Percentiles rank a stretch among this genome's conserved stretches.
These are phyloP conservation scores for Tetragnatha montana DNA, from an alignment of 2,888 invertebrate species.

Conservation along the genomic window DNA sequence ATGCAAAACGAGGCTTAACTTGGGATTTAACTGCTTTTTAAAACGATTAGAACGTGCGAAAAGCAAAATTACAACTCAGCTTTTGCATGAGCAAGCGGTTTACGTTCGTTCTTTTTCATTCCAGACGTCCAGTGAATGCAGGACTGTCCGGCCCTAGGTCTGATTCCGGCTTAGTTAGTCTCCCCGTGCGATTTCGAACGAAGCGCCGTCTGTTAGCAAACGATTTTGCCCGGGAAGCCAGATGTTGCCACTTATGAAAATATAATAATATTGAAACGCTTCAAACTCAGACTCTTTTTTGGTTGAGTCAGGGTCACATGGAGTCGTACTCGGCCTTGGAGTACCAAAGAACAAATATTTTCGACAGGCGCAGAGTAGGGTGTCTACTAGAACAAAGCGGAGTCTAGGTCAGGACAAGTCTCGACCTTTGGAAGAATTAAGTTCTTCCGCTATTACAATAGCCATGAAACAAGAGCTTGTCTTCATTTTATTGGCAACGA, in stretches of 20 bases:
- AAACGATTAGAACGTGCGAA: neutral
- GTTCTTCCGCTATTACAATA: neutral
- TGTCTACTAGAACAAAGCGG: neutral
- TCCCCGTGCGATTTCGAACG: neutral
- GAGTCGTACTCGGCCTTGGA: neutral
- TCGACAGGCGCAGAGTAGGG: neutral
- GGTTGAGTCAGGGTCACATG: constrained; percentile 11
- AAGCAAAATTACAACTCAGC: constrained; percentile 4
- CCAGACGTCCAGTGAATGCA: neutral
- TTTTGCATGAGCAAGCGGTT: constrained; percentile 12
- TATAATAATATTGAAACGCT: neutral
- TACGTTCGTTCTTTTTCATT: neutral
- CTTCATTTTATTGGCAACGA: neutral
- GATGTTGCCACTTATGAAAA: neutral
- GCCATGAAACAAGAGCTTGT: neutral
- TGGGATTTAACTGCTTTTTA: neutral
- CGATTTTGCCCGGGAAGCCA: neutral
- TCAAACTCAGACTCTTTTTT: neutral
- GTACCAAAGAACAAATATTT: neutral
- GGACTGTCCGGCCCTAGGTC: neutral
- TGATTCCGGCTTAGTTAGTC: constrained; percentile 20
- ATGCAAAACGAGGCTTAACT: neutral
- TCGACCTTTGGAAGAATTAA: neutral
- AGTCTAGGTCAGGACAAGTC: neutral
- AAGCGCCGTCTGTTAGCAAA: neutral